Conservation (phyloP, 1,140 invertebrate species). For the Magallana gigas region DNA sequence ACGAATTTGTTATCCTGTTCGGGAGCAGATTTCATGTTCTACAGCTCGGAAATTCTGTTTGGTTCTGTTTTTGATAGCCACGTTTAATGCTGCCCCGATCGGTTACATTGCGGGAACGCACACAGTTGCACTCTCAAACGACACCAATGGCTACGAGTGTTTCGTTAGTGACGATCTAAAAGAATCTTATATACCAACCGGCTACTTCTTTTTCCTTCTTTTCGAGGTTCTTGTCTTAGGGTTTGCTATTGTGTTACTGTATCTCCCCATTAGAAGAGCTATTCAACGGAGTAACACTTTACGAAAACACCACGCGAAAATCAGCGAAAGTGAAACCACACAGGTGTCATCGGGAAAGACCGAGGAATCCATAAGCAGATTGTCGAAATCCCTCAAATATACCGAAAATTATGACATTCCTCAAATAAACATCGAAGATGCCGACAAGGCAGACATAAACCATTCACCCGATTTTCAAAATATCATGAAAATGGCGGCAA, state of each 20-base stretch:
- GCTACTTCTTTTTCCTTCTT: slow-evolving; percentile 3
- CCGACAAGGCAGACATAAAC: not conserved
- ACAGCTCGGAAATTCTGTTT: not conserved
- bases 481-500: not conserved
- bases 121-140: slow-evolving; percentile 1
- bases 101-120: not conserved
- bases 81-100: not conserved
- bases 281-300: not conserved
- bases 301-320: not conserved
- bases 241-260: not conserved
- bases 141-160: not conserved
- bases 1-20: not conserved
- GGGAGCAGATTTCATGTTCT: not conserved
- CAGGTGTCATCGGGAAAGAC: not conserved
- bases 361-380: not conserved
- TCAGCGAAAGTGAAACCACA: not conserved
- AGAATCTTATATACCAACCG: not conserved
- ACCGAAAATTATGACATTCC: not conserved
- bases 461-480: not conserved
- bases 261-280: not conserved
- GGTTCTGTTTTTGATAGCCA: not conserved
- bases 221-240: not conserved
- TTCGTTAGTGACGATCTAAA: not conserved
- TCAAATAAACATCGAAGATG: not conserved
- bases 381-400: not conserved